phyloP scores from a whole-genome alignment of 2,888 invertebrate genomes.

The Euzetes globulus region DNA sequence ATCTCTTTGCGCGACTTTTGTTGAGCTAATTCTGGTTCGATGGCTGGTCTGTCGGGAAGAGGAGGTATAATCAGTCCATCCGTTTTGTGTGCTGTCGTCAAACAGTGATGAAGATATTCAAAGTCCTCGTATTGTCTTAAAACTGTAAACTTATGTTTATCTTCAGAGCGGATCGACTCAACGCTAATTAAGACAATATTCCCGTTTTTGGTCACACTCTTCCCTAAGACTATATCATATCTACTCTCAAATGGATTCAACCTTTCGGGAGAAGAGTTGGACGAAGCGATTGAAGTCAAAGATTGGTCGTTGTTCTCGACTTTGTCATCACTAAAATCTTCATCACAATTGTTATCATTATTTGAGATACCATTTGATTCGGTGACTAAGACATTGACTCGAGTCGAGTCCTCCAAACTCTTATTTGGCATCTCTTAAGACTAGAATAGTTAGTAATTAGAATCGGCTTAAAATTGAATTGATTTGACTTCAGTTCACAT shows the following conservation, averaged over 20 bases:
- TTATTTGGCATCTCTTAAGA: conserved; percentile 5
- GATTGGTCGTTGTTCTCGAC: not conserved
- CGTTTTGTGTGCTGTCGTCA: conserved; percentile 46
- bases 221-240: not conserved
- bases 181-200: not conserved
- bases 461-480: not conserved
- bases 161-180: not conserved
- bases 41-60: conserved; percentile 47
- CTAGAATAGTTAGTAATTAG: not conserved
- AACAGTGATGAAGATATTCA: conserved; percentile 50
- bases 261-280: conserved; percentile 16
- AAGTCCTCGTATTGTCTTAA: conserved; percentile 49
- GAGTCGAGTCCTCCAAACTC: conserved; percentile 11
- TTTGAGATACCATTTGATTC: conserved; percentile 9
- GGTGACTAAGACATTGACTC: conserved; percentile 13
- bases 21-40: conserved; percentile 48
- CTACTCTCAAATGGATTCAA: not conserved
- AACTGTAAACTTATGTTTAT: conserved; percentile 38
- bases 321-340: not conserved
- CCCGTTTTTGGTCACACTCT: conserved; percentile 22
- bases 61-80: conserved; percentile 50
- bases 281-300: not conserved
- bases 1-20: conserved; percentile 47
- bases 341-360: not conserved
- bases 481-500: too few relatives aligned